phyloP scores from a whole-genome alignment of 2,113 vertebrate species.

The Anoplopoma fimbria region DNA sequence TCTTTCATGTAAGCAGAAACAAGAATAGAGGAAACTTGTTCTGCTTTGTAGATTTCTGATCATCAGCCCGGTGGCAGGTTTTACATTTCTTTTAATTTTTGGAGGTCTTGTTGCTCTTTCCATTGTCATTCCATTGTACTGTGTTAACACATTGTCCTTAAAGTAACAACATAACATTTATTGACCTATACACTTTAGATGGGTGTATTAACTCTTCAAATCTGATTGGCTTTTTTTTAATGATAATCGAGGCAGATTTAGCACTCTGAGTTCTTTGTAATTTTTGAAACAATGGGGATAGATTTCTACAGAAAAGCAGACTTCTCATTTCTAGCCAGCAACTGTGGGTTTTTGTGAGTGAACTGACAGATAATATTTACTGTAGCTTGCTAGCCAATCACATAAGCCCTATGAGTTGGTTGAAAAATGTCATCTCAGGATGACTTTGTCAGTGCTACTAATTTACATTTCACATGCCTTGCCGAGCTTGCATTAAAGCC shows the following conservation, averaged over 20 bases:
- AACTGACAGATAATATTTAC: not conserved
- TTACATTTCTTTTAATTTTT: not conserved
- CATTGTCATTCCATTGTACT: not conserved
- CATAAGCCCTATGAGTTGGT: not conserved
- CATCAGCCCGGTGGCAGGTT: slow-evolving; percentile 13
- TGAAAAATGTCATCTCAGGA: not conserved
- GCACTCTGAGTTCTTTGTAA: not conserved
- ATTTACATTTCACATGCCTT: too few species aligned
- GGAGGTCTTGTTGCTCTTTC: not conserved
- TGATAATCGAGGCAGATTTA: not conserved
- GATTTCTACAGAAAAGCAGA: not conserved
- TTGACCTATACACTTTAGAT: not conserved
- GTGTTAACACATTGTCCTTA: not conserved
- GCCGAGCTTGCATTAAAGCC: too few species aligned
- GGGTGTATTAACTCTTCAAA: not conserved
- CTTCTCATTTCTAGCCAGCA: not conserved
- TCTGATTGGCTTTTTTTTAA: not conserved
- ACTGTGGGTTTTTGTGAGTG: not conserved
- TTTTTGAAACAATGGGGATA: not conserved
- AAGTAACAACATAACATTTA: not conserved
- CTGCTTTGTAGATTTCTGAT: slow-evolving; percentile 34
- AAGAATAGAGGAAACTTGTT: slow-evolving; percentile 22
- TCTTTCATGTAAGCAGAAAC: slow-evolving; percentile 47
- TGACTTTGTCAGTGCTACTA: not conserved
- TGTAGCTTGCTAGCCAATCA: not conserved